Evolutionary conservation across 2,113 vertebrate species (phyloP).

Genomic region (Girardinichthys multiradiatus): DNA sequence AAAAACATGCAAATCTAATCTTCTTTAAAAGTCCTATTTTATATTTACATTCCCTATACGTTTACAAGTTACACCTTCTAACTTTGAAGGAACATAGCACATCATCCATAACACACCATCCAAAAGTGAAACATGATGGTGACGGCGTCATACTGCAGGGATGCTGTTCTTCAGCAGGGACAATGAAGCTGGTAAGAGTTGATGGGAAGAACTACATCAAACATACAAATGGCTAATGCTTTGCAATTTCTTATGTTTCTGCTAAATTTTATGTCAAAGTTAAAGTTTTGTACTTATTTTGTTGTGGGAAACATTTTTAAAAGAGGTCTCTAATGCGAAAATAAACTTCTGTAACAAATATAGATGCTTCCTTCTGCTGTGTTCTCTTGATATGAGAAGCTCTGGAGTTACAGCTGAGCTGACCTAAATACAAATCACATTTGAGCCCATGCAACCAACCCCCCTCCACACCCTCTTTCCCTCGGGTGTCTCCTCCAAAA

Average conservation of each 20-base stretch:
- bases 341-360: not conserved
- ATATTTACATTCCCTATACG: not conserved
- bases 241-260: no score
- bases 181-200: no score
- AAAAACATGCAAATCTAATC: not conserved
- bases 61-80: not conserved
- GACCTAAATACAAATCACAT: conserved; percentile 62
- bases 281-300: not conserved
- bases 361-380: not conserved
- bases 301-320: not conserved
- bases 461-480: not conserved
- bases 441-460: conserved; percentile 22
- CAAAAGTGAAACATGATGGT: not conserved
- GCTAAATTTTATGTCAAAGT: conserved; percentile 23
- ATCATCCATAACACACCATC: no score
- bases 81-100: no score
- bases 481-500: conserved; percentile 45
- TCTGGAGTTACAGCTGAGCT: conserved; percentile 51
- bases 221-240: conserved; percentile 2
- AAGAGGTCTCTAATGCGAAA: conserved; percentile 13
- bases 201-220: no score
- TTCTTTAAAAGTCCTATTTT: not conserved
- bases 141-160: not conserved
- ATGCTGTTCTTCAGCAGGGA: no score
- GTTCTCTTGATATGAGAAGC: conserved; percentile 36